Percentiles rank a stretch among this genome's conserved stretches.
These are phyloP conservation scores for Eucidaris tribuloides DNA, from an alignment of 35 echinoderm and acorn worm genomes.

Conservation along the genomic window DNA sequence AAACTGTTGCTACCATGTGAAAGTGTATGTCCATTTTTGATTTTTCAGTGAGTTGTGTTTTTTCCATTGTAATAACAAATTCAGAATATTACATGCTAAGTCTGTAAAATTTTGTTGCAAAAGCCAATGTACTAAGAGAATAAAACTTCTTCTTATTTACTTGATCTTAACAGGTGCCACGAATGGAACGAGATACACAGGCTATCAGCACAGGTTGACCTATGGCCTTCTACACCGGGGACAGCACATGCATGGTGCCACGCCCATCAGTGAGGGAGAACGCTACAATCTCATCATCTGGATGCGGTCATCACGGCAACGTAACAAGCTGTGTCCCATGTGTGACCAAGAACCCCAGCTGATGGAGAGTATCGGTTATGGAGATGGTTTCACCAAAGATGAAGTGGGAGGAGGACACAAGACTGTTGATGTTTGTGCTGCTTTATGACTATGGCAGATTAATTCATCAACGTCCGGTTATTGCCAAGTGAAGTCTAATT, in stretches of 20 bases:
- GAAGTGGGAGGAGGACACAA: not conserved
- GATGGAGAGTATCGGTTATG: constrained; percentile 75
- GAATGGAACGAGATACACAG: constrained; percentile 51
- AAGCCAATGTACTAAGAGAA: no score
- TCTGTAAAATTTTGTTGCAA: no score
- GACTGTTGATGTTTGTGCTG: constrained; percentile 66
- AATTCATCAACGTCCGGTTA: no score
- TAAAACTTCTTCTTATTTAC: not conserved
- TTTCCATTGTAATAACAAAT: no score
- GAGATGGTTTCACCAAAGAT: constrained; percentile 78
- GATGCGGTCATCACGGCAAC: constrained; percentile 85
- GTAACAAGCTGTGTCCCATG: constrained; percentile 92
- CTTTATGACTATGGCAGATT: constrained; percentile 53
- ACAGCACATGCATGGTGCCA: constrained; percentile 93
- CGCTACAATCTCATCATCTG: constrained; percentile 95
- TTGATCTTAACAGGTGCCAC: constrained; percentile 39
- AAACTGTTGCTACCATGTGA: no score
- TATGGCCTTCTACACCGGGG: constrained; percentile 89
- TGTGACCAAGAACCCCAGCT: constrained; percentile 71
- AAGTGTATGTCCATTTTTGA: no score
- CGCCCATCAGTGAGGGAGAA: constrained; percentile 75
- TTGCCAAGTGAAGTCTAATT: no score
- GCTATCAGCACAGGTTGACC: constrained; percentile 70
- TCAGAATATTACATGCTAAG: no score
- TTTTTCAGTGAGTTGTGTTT: no score